A percentile compares a stretch with the other conserved stretches of the same genome.
Evolutionary conservation across 2,797 vertebrate genomes (phyloP).

Genomic region (Macrochelys suwanniensis): DNA sequence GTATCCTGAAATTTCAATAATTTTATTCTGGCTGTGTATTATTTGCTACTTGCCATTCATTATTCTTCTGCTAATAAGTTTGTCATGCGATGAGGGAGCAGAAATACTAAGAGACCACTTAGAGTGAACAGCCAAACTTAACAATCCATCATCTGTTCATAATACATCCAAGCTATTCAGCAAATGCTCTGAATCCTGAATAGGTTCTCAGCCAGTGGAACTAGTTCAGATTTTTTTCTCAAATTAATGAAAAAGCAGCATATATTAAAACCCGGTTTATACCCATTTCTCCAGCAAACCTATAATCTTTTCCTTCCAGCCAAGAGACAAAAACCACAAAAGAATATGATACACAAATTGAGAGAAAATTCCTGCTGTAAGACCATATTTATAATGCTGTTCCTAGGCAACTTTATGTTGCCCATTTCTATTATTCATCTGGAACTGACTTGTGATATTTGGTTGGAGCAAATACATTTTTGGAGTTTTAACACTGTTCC

Average conservation of each 20-base stretch:
- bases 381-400: not conserved
- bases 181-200: conserved; percentile 39
- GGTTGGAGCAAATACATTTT: not conserved
- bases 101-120: conserved; percentile 18
- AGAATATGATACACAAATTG: conserved; percentile 5
- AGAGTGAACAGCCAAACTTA: conserved; percentile 38
- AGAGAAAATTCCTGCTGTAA: not conserved
- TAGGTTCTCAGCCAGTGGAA: not conserved
- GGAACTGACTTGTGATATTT: not conserved
- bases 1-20: not conserved
- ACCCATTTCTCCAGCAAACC: conserved; percentile 14
- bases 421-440: not conserved
- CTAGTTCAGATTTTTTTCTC: conserved; percentile 37
- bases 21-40: not conserved
- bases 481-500: not conserved
- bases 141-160: conserved; percentile 30
- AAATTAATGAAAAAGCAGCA: conserved; percentile 31
- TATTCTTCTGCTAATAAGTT: conserved; percentile 16
- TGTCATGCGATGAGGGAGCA: conserved; percentile 36
- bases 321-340: not conserved
- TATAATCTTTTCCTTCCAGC: conserved; percentile 11
- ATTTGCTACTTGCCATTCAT: not conserved
- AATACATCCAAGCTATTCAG: conserved; percentile 3
- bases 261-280: conserved; percentile 30
- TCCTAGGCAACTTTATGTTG: not conserved